A percentile compares a stretch with the other conserved stretches of the same genome.
These are phyloP conservation scores for Pollachius pollachius DNA, from an alignment of 2,113 vertebrate species.

Conservation along the genomic window DNA sequence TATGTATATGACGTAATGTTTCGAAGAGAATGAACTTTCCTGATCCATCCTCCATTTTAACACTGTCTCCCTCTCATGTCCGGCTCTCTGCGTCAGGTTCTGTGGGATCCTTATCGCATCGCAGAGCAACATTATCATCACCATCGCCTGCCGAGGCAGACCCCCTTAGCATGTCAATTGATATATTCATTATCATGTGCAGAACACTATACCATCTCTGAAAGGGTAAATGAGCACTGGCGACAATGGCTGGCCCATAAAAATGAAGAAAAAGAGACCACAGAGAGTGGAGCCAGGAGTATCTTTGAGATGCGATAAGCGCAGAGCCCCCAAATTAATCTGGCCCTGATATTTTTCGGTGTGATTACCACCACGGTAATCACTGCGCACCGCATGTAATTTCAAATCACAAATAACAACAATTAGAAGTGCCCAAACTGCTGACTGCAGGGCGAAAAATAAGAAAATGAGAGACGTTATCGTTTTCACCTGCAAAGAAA, in stretches of 20 bases:
- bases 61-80: constrained; percentile 13
- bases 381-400: no score
- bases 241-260: constrained; percentile 39
- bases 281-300: no score
- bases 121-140: constrained; percentile 69
- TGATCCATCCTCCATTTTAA: no score
- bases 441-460: no score
- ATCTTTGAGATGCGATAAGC: no score
- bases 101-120: constrained; percentile 55
- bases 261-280: constrained; percentile 8
- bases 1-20: no score
- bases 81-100: constrained; percentile 16
- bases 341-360: constrained; percentile 1
- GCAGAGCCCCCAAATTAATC: neutral
- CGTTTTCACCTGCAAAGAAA: no score
- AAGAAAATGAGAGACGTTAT: no score
- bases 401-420: no score
- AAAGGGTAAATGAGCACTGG: constrained; percentile 48
- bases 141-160: constrained; percentile 50
- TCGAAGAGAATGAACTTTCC: no score
- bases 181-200: constrained; percentile 62
- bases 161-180: constrained; percentile 63
- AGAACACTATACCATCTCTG: constrained; percentile 52
- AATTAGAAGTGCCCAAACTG: no score
- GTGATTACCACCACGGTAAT: no score